A percentile compares a stretch with the other conserved stretches of the same genome.
Evolutionary conservation across 2,113 vertebrate species (phyloP).

Genomic region (Sylvia atricapilla): DNA sequence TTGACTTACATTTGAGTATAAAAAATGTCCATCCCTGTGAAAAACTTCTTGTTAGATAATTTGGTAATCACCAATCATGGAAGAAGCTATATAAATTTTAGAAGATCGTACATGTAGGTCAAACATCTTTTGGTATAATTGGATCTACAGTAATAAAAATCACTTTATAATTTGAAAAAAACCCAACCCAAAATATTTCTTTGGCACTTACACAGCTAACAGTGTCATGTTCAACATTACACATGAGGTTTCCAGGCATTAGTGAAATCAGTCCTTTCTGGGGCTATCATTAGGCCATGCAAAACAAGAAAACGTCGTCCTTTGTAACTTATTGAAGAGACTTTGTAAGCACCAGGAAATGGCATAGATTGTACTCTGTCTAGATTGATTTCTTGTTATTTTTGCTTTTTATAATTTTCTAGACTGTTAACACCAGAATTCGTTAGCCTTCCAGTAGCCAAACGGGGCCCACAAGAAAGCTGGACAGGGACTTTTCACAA

Average conservation of each 20-base stretch:
- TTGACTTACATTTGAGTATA: background rate
- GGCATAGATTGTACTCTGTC: background rate
- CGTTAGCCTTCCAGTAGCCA: background rate
- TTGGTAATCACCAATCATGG: background rate
- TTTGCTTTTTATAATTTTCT: background rate
- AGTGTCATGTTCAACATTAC: background rate
- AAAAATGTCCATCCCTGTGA: background rate
- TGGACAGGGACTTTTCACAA: background rate
- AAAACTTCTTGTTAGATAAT: background rate
- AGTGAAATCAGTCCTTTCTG: background rate
- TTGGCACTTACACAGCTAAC: background rate
- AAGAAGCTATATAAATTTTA: background rate
- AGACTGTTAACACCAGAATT: background rate
- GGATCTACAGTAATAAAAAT: background rate
- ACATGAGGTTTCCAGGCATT: background rate
- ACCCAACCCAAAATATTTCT: accelerated
- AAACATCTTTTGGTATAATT: background rate
- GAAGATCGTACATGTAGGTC: background rate
- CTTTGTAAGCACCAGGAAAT: background rate
- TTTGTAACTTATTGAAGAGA: background rate
- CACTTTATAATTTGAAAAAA: background rate
- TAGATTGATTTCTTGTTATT: background rate
- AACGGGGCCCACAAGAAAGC: background rate
- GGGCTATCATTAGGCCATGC: background rate
- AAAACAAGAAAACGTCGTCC: background rate